These are phyloP conservation scores for Atopsyche davidsoni DNA, from an alignment of 1,140 invertebrate genomes.

Conservation along the genomic window DNA sequence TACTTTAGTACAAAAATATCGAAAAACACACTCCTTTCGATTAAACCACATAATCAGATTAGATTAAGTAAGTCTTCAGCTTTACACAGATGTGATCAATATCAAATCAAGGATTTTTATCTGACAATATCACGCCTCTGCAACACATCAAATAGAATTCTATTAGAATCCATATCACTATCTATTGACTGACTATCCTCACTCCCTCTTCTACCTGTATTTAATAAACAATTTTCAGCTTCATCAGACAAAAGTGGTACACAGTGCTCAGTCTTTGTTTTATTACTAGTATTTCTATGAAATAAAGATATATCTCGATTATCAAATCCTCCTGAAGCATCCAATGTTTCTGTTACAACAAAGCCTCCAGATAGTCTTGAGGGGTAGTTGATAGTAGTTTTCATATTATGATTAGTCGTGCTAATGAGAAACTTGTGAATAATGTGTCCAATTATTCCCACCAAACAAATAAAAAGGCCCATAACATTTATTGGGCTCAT, in stretches of 20 bases:
- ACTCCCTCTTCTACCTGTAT: constrained; percentile 23
- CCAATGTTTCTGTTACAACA: constrained; percentile 22
- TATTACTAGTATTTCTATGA: constrained; percentile 31
- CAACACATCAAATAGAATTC: constrained; percentile 40
- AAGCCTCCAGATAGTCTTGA: constrained; percentile 33
- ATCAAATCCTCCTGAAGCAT: constrained; percentile 30
- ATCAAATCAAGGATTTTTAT: too few relatives aligned
- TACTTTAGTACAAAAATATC: background rate
- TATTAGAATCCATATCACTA: constrained; percentile 41
- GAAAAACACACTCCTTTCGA: background rate
- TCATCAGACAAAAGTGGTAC: constrained; percentile 38
- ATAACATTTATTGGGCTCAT: constrained; percentile 77
- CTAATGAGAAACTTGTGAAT: constrained; percentile 58
- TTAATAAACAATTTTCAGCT: constrained; percentile 13
- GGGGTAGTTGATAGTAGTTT: constrained; percentile 36
- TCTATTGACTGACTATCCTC: constrained; percentile 34
- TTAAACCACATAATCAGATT: background rate
- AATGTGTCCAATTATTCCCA: constrained; percentile 84
- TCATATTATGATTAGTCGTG: constrained; percentile 10
- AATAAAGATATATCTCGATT: constrained; percentile 33
- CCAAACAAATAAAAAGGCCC: constrained; percentile 81
- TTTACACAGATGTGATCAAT: too few relatives aligned
- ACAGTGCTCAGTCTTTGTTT: constrained; percentile 32
- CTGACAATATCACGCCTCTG: constrained; percentile 38
- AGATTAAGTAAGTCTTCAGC: too few relatives aligned